These are phyloP conservation scores for Atta cephalotes DNA, from an alignment of 1,140 invertebrate genomes.

Conservation along the genomic window DNA sequence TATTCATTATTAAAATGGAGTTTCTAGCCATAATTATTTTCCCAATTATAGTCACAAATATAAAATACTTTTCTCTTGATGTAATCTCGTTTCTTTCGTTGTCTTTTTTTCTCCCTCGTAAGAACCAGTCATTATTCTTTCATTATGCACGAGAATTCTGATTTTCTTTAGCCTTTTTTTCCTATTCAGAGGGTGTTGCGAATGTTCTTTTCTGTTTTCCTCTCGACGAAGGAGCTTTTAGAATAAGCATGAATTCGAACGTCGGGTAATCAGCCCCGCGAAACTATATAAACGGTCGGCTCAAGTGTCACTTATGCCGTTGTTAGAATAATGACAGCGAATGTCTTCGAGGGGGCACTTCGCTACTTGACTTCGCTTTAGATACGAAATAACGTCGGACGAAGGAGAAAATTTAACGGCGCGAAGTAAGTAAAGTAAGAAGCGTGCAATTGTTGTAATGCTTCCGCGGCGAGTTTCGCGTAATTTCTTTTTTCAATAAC, in stretches of 20 bases:
- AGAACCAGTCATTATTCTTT: slow-evolving; percentile 50
- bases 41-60: too few species aligned
- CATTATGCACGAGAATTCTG: slow-evolving; percentile 37
- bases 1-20: too few species aligned
- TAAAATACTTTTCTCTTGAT: too few species aligned
- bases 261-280: slow-evolving; percentile 8
- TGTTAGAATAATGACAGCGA: slow-evolving; percentile 62
- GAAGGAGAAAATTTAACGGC: slow-evolving; percentile 8
- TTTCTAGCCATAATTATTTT: too few species aligned
- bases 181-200: background rate
- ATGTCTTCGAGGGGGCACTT: slow-evolving; percentile 46
- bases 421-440: slow-evolving; percentile 26
- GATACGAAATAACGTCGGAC: slow-evolving; percentile 10
- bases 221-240: background rate
- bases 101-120: slow-evolving; percentile 22
- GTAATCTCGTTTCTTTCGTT: background rate
- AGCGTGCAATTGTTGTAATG: slow-evolving; percentile 39
- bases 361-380: slow-evolving; percentile 17
- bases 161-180: slow-evolving; percentile 9
- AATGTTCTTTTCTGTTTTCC: background rate
- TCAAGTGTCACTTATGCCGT: slow-evolving; percentile 59
- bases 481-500: slow-evolving; percentile 28
- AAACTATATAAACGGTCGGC: slow-evolving; percentile 49
- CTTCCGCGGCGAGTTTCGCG: slow-evolving; percentile 11
- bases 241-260: slow-evolving; percentile 41